A percentile compares a stretch with the other conserved stretches of the same genome.
Evolutionary conservation across 1,140 invertebrate genomes (phyloP).

Genomic region (Leptestheria dahalacensis): DNA sequence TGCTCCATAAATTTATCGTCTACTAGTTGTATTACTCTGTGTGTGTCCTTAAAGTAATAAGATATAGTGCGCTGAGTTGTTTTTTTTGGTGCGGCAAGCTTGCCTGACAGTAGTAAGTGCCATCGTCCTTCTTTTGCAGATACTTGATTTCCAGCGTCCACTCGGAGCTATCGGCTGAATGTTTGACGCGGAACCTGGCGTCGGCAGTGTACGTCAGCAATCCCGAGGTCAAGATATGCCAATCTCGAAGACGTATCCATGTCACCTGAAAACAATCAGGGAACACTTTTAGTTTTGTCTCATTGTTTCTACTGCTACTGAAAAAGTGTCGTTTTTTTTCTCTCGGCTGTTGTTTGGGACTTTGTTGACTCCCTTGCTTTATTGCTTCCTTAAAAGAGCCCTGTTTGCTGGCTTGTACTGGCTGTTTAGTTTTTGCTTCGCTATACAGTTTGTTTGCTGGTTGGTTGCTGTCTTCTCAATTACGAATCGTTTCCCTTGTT

Average conservation of each 20-base stretch:
- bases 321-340: too few relatives aligned
- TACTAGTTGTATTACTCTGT: too few relatives aligned
- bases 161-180: constrained; percentile 49
- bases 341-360: too few relatives aligned
- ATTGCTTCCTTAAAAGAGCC: too few relatives aligned
- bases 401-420: too few relatives aligned
- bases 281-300: not conserved
- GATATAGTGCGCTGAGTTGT: not conserved
- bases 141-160: constrained; percentile 90
- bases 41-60: not conserved
- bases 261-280: constrained; percentile 49
- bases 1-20: too few relatives aligned
- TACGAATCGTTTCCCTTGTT: too few relatives aligned
- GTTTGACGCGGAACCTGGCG: constrained; percentile 66
- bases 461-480: too few relatives aligned
- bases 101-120: constrained; percentile 91
- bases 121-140: constrained; percentile 76
- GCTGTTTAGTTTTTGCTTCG: too few relatives aligned
- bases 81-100: constrained; percentile 20
- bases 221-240: constrained; percentile 81
- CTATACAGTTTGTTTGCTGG: too few relatives aligned
- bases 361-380: too few relatives aligned
- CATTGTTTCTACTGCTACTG: not conserved
- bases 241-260: constrained; percentile 75
- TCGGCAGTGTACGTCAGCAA: constrained; percentile 80